A percentile compares a stretch with the other conserved stretches of the same genome.
Conservation (phyloP, 2,113 vertebrate genomes). For the Lethenteron camtschaticum region DNA sequence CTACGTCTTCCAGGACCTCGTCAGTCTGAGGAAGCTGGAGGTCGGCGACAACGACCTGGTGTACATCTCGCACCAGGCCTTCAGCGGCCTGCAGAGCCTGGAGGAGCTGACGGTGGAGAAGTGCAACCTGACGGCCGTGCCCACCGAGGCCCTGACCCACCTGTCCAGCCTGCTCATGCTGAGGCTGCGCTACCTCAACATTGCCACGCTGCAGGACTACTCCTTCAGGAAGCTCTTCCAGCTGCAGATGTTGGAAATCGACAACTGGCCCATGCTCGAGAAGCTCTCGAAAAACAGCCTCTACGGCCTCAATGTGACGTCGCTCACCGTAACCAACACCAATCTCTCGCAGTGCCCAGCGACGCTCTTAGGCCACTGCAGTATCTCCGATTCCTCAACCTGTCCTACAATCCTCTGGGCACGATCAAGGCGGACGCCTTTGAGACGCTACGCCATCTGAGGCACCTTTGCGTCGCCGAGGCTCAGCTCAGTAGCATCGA, state of each 20-base stretch:
- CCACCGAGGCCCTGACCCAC: slow-evolving; percentile 85
- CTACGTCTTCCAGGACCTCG: slow-evolving; percentile 98
- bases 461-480: slow-evolving; percentile 82
- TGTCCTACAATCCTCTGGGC: slow-evolving; percentile 80
- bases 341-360: slow-evolving; percentile 81
- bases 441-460: slow-evolving; percentile 70
- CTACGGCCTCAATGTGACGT: slow-evolving; percentile 88
- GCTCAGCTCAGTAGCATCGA: slow-evolving; percentile 62
- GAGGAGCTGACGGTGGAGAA: slow-evolving; percentile 89
- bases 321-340: slow-evolving; percentile 70
- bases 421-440: slow-evolving; percentile 80
- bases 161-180: slow-evolving; percentile 70
- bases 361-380: slow-evolving; percentile 75
- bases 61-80: slow-evolving; percentile 89
- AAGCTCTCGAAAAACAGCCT: slow-evolving; percentile 93
- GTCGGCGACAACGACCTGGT: slow-evolving; percentile 93
- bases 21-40: slow-evolving; percentile 77
- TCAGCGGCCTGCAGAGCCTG: slow-evolving; percentile 79
- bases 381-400: slow-evolving; percentile 85
- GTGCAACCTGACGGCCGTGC: slow-evolving; percentile 86
- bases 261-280: slow-evolving; percentile 87
- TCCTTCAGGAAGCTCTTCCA: slow-evolving; percentile 79
- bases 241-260: slow-evolving; percentile 76
- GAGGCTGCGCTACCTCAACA: slow-evolving; percentile 67
- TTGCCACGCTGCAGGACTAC: slow-evolving; percentile 79